These are phyloP conservation scores for Pimephales promelas DNA, from an alignment of 2,113 vertebrate genomes.

Conservation along the genomic window DNA sequence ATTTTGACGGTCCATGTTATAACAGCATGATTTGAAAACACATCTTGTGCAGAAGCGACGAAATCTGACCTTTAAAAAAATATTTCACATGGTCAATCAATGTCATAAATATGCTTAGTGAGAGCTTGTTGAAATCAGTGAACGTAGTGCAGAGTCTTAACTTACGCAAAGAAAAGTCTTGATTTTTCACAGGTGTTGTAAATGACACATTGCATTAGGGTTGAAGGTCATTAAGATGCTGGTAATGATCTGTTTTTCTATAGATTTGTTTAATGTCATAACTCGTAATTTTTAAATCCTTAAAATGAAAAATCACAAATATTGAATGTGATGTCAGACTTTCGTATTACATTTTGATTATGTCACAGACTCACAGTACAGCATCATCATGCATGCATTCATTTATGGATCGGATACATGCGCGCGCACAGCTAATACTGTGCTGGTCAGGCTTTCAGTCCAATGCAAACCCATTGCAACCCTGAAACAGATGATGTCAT, in stretches of 20 bases:
- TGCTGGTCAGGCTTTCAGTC: slow-evolving; percentile 3
- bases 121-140: neutral
- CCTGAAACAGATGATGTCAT: slow-evolving; percentile 58
- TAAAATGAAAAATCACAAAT: neutral
- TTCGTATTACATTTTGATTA: neutral
- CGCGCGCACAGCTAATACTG: neutral
- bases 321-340: neutral
- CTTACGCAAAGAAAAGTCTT: neutral
- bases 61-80: neutral
- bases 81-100: neutral
- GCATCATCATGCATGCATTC: neutral
- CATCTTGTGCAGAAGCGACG: neutral
- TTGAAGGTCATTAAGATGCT: no score
- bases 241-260: neutral
- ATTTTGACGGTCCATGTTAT: neutral
- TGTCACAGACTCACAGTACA: no score
- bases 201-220: neutral
- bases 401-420: neutral
- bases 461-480: slow-evolving; percentile 21
- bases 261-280: neutral
- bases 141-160: neutral
- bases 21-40: neutral
- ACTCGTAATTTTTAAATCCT: neutral
- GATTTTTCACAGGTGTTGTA: neutral
- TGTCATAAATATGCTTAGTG: neutral